A percentile compares a stretch with the other conserved stretches of the same genome.
Evolutionary conservation across 1,140 invertebrate species (phyloP).

Genomic region (Drosophila willistoni): DNA sequence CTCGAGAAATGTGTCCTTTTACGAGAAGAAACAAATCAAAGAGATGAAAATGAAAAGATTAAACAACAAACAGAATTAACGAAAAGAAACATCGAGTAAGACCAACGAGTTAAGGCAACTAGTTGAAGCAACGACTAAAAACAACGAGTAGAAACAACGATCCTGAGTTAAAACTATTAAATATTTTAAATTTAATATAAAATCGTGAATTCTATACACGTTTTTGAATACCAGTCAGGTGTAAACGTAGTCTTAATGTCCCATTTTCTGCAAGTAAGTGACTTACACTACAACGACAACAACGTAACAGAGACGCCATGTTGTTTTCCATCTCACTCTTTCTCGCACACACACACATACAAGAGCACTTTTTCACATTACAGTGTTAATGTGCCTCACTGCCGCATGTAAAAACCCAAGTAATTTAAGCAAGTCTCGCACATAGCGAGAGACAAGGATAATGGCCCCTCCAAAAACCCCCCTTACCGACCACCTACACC

Average conservation of each 20-base stretch:
- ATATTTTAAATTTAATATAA: too few species aligned
- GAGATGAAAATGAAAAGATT: neutral
- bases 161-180: too few species aligned
- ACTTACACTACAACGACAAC: conserved; percentile 58
- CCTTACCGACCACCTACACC: neutral
- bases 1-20: too few species aligned
- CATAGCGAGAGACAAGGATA: conserved; percentile 34
- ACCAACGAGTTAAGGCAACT: too few species aligned
- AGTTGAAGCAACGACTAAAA: too few species aligned
- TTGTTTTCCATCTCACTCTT: conserved; percentile 49
- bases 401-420: conserved; percentile 81
- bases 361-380: conserved; percentile 78
- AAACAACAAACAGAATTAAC: too few species aligned
- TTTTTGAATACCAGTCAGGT: neutral
- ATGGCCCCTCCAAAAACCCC: neutral
- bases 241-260: conserved; percentile 27
- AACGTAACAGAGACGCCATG: conserved; percentile 69
- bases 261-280: conserved; percentile 65
- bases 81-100: too few species aligned
- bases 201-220: too few species aligned
- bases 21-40: neutral
- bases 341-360: conserved; percentile 35
- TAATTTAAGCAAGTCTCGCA: conserved; percentile 76
- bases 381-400: conserved; percentile 83
- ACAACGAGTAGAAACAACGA: too few species aligned